Percentiles rank a stretch among this genome's conserved stretches.
These are phyloP conservation scores for Notamacropus eugenii DNA, from an alignment of 2,797 vertebrate genomes.

Conservation along the genomic window DNA sequence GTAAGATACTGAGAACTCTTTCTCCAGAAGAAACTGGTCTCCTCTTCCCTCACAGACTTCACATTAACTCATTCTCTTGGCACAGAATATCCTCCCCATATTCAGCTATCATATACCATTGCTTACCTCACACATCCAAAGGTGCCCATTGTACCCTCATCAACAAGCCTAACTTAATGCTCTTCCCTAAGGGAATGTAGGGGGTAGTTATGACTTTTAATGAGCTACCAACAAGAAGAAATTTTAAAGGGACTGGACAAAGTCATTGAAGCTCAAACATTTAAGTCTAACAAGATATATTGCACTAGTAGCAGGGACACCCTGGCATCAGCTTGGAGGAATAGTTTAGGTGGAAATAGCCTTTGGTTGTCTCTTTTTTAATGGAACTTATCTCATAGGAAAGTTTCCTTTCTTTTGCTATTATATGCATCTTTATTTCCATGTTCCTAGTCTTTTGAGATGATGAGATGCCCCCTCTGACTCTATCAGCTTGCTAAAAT, in stretches of 20 bases:
- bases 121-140: background rate
- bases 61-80: background rate
- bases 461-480: background rate
- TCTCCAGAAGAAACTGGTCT: background rate
- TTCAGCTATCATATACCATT: background rate
- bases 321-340: background rate
- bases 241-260: background rate
- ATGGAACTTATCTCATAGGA: background rate
- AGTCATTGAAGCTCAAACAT: background rate
- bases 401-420: background rate
- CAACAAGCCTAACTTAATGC: background rate
- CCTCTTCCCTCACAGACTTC: background rate
- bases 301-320: background rate
- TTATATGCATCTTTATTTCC: background rate
- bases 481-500: background rate
- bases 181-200: background rate
- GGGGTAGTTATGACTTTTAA: background rate
- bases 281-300: background rate
- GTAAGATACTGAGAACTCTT: background rate
- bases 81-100: background rate
- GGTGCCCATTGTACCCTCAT: background rate
- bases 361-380: background rate
- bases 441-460: background rate
- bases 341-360: background rate
- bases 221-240: background rate